A percentile compares a stretch with the other conserved stretches of the same genome.
Evolutionary conservation across 1,140 invertebrate species (phyloP).

Genomic region (Mercenaria mercenaria): DNA sequence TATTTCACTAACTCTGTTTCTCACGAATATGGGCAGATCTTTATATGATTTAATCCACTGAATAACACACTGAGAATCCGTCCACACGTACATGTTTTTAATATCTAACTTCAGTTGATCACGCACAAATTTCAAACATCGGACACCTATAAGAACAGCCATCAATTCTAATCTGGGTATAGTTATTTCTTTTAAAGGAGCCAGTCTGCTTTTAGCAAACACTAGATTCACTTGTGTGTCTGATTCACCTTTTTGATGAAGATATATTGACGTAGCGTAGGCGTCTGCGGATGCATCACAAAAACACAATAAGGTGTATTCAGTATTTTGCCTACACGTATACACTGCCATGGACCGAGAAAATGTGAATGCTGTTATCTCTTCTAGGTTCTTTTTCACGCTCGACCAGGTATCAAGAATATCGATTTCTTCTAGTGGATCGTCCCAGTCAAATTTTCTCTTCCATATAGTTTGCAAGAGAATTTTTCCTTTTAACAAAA

Average conservation of each 20-base stretch:
- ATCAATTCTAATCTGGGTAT: background rate
- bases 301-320: background rate
- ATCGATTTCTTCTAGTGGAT: too few species aligned
- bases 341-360: too few species aligned
- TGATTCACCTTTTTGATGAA: background rate
- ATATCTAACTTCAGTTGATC: background rate
- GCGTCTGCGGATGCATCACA: slow-evolving; percentile 24
- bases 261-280: background rate
- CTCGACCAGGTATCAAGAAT: too few species aligned
- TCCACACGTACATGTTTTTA: background rate
- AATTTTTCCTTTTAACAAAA: too few species aligned
- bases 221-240: background rate
- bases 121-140: background rate
- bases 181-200: background rate
- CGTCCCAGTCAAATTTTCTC: too few species aligned
- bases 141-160: background rate
- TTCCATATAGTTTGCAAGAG: too few species aligned
- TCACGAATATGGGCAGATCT: slow-evolving; percentile 10
- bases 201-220: slow-evolving; percentile 12
- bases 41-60: background rate
- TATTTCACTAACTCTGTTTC: slow-evolving; percentile 29
- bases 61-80: slow-evolving; percentile 19
- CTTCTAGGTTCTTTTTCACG: too few species aligned
- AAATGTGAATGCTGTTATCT: too few species aligned
- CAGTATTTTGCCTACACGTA: too few species aligned